Evolutionary conservation across 2,113 vertebrate genomes (phyloP).

Genomic region (Sus scrofa): T2T-Sscrofa CM000819.6:11643001-11643500

Average conservation of each 20-base stretch:
- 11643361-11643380: fast-evolving
- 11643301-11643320: neutral
- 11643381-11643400: neutral
- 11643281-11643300: neutral
- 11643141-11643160: neutral
- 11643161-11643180: fast-evolving
- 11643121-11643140: neutral
- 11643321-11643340: neutral
- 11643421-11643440: neutral
- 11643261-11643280: fast-evolving
- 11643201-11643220: neutral
- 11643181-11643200: neutral
- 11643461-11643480: neutral
- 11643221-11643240: neutral
- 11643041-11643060: neutral
- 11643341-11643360: neutral
- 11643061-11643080: neutral
- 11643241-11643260: neutral
- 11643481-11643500: neutral
- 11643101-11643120: neutral
- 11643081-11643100: neutral
- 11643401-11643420: neutral
- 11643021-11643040: neutral
- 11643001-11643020: neutral
- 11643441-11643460: neutral